Conservation (phyloP, 2,888 invertebrate genomes). For the Gandaritis pyraliata region DNA sequence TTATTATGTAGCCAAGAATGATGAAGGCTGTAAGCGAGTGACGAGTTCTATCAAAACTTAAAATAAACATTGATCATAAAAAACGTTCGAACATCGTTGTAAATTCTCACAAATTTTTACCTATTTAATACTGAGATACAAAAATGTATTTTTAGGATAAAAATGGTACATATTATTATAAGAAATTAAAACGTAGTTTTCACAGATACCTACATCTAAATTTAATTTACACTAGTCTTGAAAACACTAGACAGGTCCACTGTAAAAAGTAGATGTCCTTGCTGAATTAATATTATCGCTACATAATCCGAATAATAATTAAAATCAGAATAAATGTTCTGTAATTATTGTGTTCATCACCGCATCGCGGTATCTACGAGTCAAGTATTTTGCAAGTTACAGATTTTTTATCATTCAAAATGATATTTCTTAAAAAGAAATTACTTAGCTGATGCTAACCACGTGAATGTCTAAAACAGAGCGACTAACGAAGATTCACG, state of each 20-base stretch:
- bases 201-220: slow-evolving; percentile 56
- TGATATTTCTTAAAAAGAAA: slow-evolving; percentile 9
- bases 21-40: slow-evolving; percentile 16
- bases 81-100: slow-evolving; percentile 79
- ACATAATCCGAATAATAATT: too few species aligned
- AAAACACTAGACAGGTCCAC: slow-evolving; percentile 41
- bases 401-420: slow-evolving; percentile 13
- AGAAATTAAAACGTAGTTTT: slow-evolving; percentile 54
- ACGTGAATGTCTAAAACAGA: slow-evolving; percentile 7
- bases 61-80: slow-evolving; percentile 46
- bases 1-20: too few species aligned
- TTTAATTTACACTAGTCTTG: slow-evolving; percentile 52
- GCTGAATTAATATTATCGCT: too few species aligned
- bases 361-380: neutral
- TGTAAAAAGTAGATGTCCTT: slow-evolving; percentile 8
- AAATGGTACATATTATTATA: slow-evolving; percentile 76
- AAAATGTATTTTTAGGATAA: slow-evolving; percentile 56
- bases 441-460: slow-evolving; percentile 3
- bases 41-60: slow-evolving; percentile 50
- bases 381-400: too few species aligned
- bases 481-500: slow-evolving; percentile 7
- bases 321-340: too few species aligned
- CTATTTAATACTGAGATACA: slow-evolving; percentile 75
- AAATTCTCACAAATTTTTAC: slow-evolving; percentile 77
- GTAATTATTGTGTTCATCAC: neutral